Evolutionary conservation across 92 coral and sea anemone species (phyloP).

Genomic region (Parazoanthus darwini): DNA sequence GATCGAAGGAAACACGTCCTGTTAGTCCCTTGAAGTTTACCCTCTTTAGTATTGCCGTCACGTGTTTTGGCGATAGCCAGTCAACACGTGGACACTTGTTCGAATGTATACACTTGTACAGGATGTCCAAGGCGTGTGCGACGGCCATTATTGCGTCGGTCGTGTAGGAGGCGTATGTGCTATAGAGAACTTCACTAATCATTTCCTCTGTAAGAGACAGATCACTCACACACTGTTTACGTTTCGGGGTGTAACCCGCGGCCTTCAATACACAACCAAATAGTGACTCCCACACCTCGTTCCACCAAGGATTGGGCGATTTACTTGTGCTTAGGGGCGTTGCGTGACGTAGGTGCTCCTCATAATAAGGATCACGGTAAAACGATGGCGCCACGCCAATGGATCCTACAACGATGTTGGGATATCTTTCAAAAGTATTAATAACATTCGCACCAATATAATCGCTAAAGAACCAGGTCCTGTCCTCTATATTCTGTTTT

Average conservation of each 20-base stretch:
- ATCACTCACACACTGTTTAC: conserved; percentile 41
- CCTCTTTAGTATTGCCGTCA: conserved; percentile 53
- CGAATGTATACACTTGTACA: conserved; percentile 54
- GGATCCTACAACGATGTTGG: conserved; percentile 59
- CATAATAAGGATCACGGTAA: conserved; percentile 50
- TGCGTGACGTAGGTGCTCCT: conserved; percentile 44
- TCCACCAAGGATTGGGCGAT: conserved; percentile 32
- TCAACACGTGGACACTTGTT: conserved; percentile 59
- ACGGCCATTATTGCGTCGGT: conserved; percentile 73
- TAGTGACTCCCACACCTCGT: conserved; percentile 58
- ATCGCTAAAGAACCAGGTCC: conserved; percentile 84
- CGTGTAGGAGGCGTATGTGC: conserved; percentile 66
- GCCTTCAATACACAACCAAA: background rate
- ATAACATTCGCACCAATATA: conserved; percentile 74
- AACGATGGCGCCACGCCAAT: conserved; percentile 73
- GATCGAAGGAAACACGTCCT: conserved; percentile 62
- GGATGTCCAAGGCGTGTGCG: conserved; percentile 67
- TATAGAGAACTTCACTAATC: conserved; percentile 51
- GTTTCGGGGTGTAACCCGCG: too few species aligned
- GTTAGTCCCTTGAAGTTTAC: conserved; percentile 73
- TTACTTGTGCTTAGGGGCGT: conserved; percentile 52
- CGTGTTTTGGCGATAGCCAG: conserved; percentile 53
- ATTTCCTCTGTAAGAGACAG: conserved; percentile 51
- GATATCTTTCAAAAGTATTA: conserved; percentile 60
- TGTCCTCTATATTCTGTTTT: conserved; percentile 55